phyloP scores from a whole-genome alignment of 2,797 vertebrate genomes.

The Schizopygopsis pylzovi region DNA sequence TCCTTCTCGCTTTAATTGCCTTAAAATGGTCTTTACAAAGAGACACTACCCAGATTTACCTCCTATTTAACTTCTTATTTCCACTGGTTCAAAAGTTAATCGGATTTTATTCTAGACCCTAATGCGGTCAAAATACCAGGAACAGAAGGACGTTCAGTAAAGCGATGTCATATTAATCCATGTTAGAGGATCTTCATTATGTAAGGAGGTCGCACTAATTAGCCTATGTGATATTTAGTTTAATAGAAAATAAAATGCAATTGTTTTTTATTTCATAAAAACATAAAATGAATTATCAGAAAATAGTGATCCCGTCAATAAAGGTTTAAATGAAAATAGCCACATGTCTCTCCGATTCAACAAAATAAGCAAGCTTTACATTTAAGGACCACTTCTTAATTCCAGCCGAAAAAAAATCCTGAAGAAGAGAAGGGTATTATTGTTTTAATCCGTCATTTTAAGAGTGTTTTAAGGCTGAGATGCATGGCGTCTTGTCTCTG shows the following conservation, averaged over 20 bases:
- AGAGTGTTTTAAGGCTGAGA: constrained; percentile 94
- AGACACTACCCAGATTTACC: constrained; percentile 89
- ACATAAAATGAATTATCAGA: background rate
- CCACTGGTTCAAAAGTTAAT: constrained; percentile 94
- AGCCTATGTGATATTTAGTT: background rate
- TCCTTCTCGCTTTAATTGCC: constrained; percentile 94
- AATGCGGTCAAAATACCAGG: constrained; percentile 65
- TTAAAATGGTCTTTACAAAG: constrained; percentile 92
- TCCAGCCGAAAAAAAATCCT: constrained; percentile 90
- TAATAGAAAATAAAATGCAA: background rate
- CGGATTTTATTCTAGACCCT: constrained; percentile 85
- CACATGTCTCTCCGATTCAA: background rate
- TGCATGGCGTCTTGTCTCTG: constrained; percentile 87
- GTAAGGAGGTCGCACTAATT: background rate
- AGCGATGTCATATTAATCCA: background rate
- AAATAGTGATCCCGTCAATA: background rate
- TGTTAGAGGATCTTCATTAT: background rate
- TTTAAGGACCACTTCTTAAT: constrained; percentile 95
- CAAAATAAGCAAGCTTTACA: constrained; percentile 87
- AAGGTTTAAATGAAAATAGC: background rate
- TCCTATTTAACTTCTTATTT: constrained; percentile 92
- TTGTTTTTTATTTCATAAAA: background rate
- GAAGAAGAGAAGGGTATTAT: constrained; percentile 97
- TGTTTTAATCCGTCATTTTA: constrained; percentile 98
- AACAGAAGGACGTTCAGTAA: constrained; percentile 3